phyloP scores from a whole-genome alignment of 2,888 invertebrate species.

The Melanostoma scalare region DNA sequence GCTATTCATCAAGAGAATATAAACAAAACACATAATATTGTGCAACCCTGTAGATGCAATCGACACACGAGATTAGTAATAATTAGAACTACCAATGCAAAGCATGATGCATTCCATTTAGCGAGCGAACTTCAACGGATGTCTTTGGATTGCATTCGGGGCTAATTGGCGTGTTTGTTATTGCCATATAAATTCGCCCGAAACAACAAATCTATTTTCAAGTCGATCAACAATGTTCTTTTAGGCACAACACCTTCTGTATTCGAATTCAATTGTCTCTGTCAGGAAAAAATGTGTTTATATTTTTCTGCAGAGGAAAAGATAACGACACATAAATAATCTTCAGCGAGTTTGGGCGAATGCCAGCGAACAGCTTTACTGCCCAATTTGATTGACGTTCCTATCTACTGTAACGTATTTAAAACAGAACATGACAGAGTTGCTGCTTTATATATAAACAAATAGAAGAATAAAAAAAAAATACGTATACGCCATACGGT shows the following conservation, averaged over 20 bases:
- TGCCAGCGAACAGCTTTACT: conserved; percentile 43
- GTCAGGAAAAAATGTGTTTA: conserved; percentile 42
- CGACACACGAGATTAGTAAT: conserved; percentile 11
- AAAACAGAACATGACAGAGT: conserved; percentile 48
- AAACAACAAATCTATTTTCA: conserved; percentile 10
- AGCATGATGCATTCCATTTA: conserved; percentile 9
- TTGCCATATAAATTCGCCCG: conserved; percentile 27
- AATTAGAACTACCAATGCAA: conserved; percentile 39
- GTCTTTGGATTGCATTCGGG: conserved; percentile 28
- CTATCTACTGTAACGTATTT: conserved; percentile 56
- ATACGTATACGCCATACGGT: conserved; percentile 50
- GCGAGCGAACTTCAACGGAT: conserved; percentile 15
- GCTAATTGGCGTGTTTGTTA: conserved; percentile 58
- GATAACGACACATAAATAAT: conserved; percentile 23
- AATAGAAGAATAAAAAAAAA: too few relatives aligned
- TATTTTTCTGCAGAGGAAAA: conserved; percentile 5
- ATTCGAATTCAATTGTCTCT: conserved; percentile 35
- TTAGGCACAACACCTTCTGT: neutral
- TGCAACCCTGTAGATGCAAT: conserved; percentile 30
- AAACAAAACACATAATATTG: conserved; percentile 48
- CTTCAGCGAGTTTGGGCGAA: conserved; percentile 41
- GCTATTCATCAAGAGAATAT: conserved; percentile 14
- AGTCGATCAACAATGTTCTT: conserved; percentile 25
- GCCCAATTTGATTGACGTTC: conserved; percentile 65
- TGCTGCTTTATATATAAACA: conserved; percentile 40